Percentiles rank a stretch among this genome's conserved stretches.
Conservation (phyloP, 2,797 vertebrate genomes). For the Nothura maculosa region DNA sequence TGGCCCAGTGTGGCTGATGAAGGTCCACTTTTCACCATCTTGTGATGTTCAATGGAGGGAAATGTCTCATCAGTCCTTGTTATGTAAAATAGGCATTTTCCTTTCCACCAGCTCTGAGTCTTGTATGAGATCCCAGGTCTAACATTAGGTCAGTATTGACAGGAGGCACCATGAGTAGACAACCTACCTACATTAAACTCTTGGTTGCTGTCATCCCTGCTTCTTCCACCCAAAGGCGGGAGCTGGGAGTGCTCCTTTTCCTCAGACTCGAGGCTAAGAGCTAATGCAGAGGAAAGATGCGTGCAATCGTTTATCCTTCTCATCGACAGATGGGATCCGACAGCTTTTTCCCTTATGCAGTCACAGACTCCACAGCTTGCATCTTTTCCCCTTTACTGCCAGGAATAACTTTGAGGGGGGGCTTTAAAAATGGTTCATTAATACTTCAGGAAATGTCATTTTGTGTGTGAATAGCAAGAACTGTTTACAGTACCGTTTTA, state of each 20-base stretch:
- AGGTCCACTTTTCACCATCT: neutral
- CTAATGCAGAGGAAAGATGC: constrained; percentile 11
- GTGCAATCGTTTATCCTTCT: constrained; percentile 50
- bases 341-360: constrained; percentile 68
- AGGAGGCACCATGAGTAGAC: neutral
- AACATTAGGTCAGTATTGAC: neutral
- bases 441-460: constrained; percentile 64
- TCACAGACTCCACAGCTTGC: constrained; percentile 70
- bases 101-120: neutral
- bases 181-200: neutral
- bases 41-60: neutral
- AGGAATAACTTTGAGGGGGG: constrained; percentile 65
- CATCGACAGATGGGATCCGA: constrained; percentile 67
- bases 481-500: constrained; percentile 62
- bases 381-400: constrained; percentile 69
- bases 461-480: constrained; percentile 48
- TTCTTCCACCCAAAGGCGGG: neutral
- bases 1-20: neutral
- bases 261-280: neutral
- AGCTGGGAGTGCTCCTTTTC: neutral
- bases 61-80: neutral
- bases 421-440: constrained; percentile 63
- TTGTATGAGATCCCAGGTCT: neutral
- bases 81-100: neutral
- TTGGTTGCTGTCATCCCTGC: constrained; percentile 9